Evolutionary conservation across 2,888 invertebrate genomes (phyloP).

Genomic region (Dysmachus trigonus): DNA sequence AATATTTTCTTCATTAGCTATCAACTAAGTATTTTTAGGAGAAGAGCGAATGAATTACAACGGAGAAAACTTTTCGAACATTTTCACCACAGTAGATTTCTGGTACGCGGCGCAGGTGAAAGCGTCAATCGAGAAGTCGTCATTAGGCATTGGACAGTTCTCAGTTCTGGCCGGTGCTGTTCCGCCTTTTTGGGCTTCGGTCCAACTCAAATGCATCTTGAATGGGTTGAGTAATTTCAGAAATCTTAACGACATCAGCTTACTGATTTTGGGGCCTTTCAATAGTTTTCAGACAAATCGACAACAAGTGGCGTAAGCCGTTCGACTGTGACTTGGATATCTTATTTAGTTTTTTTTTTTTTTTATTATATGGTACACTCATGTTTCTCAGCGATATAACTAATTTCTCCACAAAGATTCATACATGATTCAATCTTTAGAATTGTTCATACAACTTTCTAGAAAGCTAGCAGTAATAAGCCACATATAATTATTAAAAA

Average conservation of each 20-base stretch:
- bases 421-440: too few relatives aligned
- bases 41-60: conserved; percentile 12
- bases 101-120: background rate
- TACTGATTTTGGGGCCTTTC: background rate
- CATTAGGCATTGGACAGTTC: background rate
- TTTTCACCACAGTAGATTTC: background rate
- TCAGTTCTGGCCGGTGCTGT: background rate
- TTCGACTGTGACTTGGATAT: background rate
- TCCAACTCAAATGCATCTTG: background rate
- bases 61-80: background rate
- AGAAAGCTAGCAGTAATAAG: too few relatives aligned
- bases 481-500: too few relatives aligned
- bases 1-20: conserved; percentile 19
- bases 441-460: too few relatives aligned
- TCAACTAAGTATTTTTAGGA: background rate
- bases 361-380: too few relatives aligned
- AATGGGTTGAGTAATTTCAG: background rate
- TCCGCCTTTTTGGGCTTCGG: background rate
- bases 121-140: background rate
- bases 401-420: too few relatives aligned
- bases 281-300: background rate
- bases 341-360: background rate
- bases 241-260: background rate
- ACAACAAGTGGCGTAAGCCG: background rate
- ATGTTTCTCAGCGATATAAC: too few relatives aligned